phyloP scores from a whole-genome alignment of 2,888 invertebrate species.

The Physocephala rufipes region DNA sequence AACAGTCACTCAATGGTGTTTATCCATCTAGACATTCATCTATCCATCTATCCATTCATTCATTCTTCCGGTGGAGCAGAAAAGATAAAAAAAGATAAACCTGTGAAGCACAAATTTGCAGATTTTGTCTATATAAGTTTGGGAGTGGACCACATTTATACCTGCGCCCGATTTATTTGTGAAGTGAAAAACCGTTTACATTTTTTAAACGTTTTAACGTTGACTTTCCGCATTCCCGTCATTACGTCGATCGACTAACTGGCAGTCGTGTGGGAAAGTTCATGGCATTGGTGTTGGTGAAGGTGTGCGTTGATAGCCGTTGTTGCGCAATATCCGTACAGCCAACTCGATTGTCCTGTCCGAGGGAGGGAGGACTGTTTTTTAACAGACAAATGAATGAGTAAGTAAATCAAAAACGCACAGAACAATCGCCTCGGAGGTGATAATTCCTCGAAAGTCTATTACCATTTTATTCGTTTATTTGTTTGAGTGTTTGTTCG shows the following conservation, averaged over 20 bases:
- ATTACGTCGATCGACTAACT: background rate
- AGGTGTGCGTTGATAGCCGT: background rate
- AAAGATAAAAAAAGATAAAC: background rate
- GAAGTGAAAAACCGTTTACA: slow-evolving; percentile 7
- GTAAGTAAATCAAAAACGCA: slow-evolving; percentile 54
- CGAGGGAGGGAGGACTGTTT: too few species aligned
- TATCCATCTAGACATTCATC: too few species aligned
- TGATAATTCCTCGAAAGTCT: slow-evolving; percentile 52
- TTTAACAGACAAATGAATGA: too few species aligned
- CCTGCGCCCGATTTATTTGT: slow-evolving; percentile 10
- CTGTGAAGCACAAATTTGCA: background rate
- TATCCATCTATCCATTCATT: too few species aligned
- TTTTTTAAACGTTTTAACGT: too few species aligned
- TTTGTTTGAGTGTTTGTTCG: background rate
- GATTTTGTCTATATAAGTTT: background rate
- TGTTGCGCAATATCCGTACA: too few species aligned
- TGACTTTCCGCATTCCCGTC: background rate
- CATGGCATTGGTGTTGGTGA: too few species aligned
- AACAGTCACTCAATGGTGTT: too few species aligned
- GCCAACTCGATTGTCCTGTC: too few species aligned
- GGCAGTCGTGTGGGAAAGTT: too few species aligned
- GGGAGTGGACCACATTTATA: background rate
- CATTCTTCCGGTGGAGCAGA: slow-evolving; percentile 21
- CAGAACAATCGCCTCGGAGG: slow-evolving; percentile 49
- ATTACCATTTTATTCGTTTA: slow-evolving; percentile 4